Evolutionary conservation across 2,113 vertebrate genomes (phyloP).

Genomic region (Carassius auratus): DNA sequence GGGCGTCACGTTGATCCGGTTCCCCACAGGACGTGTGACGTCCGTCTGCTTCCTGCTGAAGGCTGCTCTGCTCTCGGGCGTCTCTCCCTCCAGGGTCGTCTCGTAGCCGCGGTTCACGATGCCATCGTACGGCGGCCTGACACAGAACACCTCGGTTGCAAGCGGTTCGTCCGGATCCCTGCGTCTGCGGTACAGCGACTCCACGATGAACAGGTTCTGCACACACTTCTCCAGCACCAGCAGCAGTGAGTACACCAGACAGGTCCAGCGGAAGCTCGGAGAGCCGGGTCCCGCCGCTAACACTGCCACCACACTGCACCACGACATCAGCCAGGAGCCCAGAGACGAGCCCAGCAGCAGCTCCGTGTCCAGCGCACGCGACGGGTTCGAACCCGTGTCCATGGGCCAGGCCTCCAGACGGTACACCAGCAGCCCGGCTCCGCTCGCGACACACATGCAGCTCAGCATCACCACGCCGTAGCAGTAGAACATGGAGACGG

Average conservation of each 20-base stretch:
- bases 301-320: constrained; percentile 89
- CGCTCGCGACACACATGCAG: constrained; percentile 84
- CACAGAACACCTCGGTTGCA: constrained; percentile 77
- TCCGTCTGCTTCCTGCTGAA: constrained; percentile 65
- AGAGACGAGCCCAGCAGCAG: constrained; percentile 88
- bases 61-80: constrained; percentile 63
- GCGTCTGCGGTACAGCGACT: constrained; percentile 84
- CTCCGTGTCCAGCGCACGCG: constrained; percentile 87
- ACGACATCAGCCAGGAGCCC: constrained; percentile 95
- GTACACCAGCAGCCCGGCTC: constrained; percentile 83
- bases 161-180: constrained; percentile 52
- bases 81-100: constrained; percentile 60
- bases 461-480: constrained; percentile 82
- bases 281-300: constrained; percentile 76
- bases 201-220: constrained; percentile 95
- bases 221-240: constrained; percentile 89
- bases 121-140: constrained; percentile 75
- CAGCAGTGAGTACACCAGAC: constrained; percentile 85
- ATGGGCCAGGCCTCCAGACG: constrained; percentile 77
- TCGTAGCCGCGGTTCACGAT: constrained; percentile 75
- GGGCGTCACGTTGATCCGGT: constrained; percentile 51
- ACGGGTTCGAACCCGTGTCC: constrained; percentile 87
- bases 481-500: constrained; percentile 89
- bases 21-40: constrained; percentile 57
- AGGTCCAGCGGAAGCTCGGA: constrained; percentile 86